These are phyloP conservation scores for Dryobota labecula DNA, from an alignment of 2,888 invertebrate genomes.

Conservation along the genomic window DNA sequence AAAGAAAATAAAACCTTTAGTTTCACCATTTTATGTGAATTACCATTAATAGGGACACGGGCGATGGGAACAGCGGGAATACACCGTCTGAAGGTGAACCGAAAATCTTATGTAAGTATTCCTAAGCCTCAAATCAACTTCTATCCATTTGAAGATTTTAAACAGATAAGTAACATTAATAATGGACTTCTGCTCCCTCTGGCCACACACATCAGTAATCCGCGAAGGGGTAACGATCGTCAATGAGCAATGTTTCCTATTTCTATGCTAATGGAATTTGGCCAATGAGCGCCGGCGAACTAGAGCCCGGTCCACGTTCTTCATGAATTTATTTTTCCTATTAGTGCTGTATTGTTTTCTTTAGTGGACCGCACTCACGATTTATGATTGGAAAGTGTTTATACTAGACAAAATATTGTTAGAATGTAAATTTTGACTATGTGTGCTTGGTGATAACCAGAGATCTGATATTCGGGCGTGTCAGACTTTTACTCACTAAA, in stretches of 20 bases:
- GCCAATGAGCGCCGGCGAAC: slow-evolving; percentile 71
- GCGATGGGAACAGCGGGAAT: too few relatives aligned
- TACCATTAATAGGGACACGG: too few relatives aligned
- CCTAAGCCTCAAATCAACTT: neutral
- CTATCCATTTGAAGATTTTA: neutral
- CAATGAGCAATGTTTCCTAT: slow-evolving; percentile 77
- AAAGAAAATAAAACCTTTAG: too few relatives aligned
- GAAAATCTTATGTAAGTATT: neutral
- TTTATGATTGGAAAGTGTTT: slow-evolving; percentile 49
- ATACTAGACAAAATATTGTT: slow-evolving; percentile 42
- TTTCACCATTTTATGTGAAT: too few relatives aligned
- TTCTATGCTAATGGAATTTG: slow-evolving; percentile 79
- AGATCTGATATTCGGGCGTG: too few relatives aligned
- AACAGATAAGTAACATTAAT: neutral
- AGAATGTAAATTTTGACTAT: slow-evolving; percentile 37
- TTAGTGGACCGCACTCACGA: slow-evolving; percentile 47
- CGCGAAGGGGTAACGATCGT: slow-evolving; percentile 68
- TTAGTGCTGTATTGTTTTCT: slow-evolving; percentile 67
- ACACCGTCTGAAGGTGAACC: neutral
- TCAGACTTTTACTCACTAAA: too few relatives aligned
- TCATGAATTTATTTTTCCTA: slow-evolving; percentile 72
- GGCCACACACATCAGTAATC: slow-evolving; percentile 63
- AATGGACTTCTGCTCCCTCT: slow-evolving; percentile 10
- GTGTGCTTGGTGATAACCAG: slow-evolving; percentile 28
- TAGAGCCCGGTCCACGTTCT: slow-evolving; percentile 55